Conservation (phyloP, 2,888 invertebrate species). For the Tenthredo notha region DNA sequence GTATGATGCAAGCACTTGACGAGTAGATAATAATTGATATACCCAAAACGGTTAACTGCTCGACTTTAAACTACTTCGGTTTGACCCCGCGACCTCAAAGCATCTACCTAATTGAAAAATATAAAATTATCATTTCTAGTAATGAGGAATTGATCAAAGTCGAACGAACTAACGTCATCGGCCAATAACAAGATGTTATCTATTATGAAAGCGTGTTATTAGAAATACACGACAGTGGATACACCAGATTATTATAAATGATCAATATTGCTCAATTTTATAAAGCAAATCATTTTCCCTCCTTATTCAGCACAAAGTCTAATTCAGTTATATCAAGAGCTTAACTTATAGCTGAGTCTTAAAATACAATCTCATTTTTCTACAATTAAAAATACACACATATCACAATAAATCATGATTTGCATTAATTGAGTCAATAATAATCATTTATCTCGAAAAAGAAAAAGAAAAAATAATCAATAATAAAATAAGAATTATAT, state of each 20-base stretch:
- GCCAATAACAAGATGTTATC: background rate
- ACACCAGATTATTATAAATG: background rate
- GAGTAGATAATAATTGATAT: background rate
- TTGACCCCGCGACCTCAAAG: background rate
- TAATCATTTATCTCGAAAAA: background rate
- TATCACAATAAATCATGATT: background rate
- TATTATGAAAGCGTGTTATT: background rate
- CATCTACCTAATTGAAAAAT: background rate
- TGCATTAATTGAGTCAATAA: background rate
- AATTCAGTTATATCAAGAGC: background rate
- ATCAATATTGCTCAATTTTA: background rate
- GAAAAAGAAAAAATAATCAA: background rate
- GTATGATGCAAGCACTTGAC: background rate
- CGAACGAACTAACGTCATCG: background rate
- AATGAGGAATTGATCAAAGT: background rate
- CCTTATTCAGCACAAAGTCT: background rate
- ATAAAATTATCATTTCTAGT: background rate
- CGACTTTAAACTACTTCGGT: background rate
- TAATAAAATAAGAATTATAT: background rate
- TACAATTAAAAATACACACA: background rate
- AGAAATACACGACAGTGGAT: background rate
- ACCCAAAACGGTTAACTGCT: background rate
- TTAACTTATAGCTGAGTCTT: background rate
- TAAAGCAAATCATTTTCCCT: background rate
- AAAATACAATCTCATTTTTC: background rate